Base-by-base conservation (phyloP, 2,797 vertebrate genomes). In the Sphenopsis melanotis region DNA sequence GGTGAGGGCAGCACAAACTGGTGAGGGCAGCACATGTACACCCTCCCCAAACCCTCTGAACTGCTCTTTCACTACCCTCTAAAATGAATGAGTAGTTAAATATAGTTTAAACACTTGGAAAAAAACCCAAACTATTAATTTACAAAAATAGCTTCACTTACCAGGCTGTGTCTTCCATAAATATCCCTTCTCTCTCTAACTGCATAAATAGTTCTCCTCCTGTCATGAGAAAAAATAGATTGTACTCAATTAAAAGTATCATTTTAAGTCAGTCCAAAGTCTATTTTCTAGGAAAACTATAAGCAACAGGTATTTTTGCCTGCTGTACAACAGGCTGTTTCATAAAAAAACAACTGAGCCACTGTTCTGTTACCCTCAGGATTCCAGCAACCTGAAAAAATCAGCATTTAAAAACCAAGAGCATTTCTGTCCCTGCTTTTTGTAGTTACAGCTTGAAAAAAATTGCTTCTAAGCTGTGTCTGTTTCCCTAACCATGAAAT, bases 131-230 rank as follows among this genome's bases (percentile, higher is more conserved):
- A 64, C 83, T 84, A 95, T 76, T 85, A 69, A 93, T 93, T 90
- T 89, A 94, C 41, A 83, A 84, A 95, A 96, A 95, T 55, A 94
- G 21, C 55, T 90, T 91, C 64, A 88, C 98, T 99, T 98, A 99
- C 99, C 99, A 99, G 95, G 99, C 99, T 32, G 99, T 99, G 98
- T 99, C 99, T 97, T 99, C 99, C 99, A 99, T 99, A 98, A 99
- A 99, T 98, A 99, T 99, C 93, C 99, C 99, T 94, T 99, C 99
- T 97, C 99, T 98, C 96, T 99, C 99, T 97, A 99, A 98, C 98
- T 99, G 99, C 99, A 99, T 99, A 98, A 99, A 99, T 76, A 99
- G 98, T 98, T 99, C 99, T 98, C 99, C 99, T 97, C 99, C 99
- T 99, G 96, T 60, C 94, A 95, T 20, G 8, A 91, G 94, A 80